Evolutionary conservation across 1,140 invertebrate genomes (phyloP).

Genomic region (Bombus sylvicola): DNA sequence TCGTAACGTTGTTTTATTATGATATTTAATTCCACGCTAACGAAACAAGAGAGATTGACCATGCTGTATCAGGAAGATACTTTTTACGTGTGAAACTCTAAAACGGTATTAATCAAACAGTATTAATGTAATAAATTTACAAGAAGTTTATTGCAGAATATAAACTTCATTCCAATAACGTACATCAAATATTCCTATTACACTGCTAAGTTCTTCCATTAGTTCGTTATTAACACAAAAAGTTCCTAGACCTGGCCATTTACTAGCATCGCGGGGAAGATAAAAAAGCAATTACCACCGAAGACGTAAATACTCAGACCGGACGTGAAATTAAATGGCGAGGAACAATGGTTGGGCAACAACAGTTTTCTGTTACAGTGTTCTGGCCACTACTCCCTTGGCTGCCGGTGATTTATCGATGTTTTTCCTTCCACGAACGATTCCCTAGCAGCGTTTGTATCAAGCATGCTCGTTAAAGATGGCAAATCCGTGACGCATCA

Average conservation of each 20-base stretch:
- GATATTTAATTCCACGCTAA: no score
- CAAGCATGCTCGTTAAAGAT: constrained; percentile 1
- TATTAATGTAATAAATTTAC: neutral
- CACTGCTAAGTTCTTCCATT: neutral
- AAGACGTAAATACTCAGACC: neutral
- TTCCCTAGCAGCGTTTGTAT: neutral
- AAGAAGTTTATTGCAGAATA: neutral
- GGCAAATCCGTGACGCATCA: constrained; percentile 4
- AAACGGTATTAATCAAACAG: neutral
- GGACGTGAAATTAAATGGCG: neutral
- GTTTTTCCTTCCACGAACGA: neutral
- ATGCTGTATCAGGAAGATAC: no score
- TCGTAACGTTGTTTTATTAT: no score
- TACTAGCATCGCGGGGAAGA: no score
- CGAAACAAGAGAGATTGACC: no score
- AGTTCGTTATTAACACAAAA: neutral
- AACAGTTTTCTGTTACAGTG: neutral
- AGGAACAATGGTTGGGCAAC: neutral
- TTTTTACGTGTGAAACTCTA: no score
- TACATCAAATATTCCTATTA: no score
- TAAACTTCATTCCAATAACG: neutral
- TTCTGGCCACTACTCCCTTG: neutral
- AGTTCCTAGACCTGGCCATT: neutral
- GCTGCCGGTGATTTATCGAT: neutral
- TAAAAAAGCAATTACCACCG: constrained; percentile 1